phyloP scores from a whole-genome alignment of 2,888 invertebrate species.

The Apomyelois bistriatella region DNA sequence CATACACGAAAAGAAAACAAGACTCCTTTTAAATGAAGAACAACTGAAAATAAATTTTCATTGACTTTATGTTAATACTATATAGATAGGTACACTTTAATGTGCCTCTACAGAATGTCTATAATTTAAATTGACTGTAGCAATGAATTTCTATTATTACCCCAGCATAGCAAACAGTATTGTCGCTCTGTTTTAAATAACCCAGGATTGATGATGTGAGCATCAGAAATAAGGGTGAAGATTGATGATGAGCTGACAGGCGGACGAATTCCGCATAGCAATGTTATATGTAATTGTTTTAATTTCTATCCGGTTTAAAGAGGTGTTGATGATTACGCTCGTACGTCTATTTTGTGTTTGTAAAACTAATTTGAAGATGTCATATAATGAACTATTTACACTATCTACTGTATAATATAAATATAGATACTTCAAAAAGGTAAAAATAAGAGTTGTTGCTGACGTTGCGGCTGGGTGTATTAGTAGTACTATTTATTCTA shows the following conservation, averaged over 20 bases:
- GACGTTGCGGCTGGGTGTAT: too few species aligned
- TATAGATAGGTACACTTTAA: not conserved
- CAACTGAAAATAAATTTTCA: too few species aligned
- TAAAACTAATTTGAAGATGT: too few species aligned
- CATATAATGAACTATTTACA: too few species aligned
- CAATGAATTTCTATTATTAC: slow-evolving; percentile 11
- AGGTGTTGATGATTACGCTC: too few species aligned
- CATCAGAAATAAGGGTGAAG: slow-evolving; percentile 54
- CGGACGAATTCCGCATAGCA: slow-evolving; percentile 20
- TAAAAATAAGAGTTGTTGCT: too few species aligned
- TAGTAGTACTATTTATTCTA: too few species aligned
- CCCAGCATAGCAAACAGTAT: slow-evolving; percentile 10
- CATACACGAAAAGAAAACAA: too few species aligned
- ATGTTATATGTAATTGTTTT: slow-evolving; percentile 15
- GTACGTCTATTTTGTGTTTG: too few species aligned
- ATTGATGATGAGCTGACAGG: slow-evolving; percentile 35
- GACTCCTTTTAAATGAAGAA: too few species aligned
- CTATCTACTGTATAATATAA: too few species aligned
- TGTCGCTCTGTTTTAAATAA: slow-evolving; percentile 34
- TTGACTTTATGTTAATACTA: not conserved
- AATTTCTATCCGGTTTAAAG: not conserved
- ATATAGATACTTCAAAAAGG: too few species aligned
- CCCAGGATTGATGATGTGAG: slow-evolving; percentile 61
- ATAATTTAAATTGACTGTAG: slow-evolving; percentile 1
- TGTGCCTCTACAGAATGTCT: not conserved